Base-by-base conservation (phyloP, 2,113 vertebrate genomes). In the Calidris pygmaea region DNA sequence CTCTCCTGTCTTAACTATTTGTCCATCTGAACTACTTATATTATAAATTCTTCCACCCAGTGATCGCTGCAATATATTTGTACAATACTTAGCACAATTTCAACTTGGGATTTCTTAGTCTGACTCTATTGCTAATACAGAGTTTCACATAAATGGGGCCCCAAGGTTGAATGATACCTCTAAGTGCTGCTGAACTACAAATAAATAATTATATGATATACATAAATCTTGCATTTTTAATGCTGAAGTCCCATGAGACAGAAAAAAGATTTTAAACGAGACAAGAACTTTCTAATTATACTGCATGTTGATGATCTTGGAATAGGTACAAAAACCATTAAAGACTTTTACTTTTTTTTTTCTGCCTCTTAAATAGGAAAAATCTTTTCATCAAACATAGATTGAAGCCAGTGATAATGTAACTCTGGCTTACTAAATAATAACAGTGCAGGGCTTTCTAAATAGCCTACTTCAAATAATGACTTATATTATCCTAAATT, bases 211-310 rank as follows among this genome's bases (percentile, higher is more conserved):
- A 91, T 93, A 96, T 91, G 90, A 95, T 91, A 95, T 71, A 89
- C 81, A 96, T 95, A 97, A 95, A 97, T 96, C 94, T 89, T 96
- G 91, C 96, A 92, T 96, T 96, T 96, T 95, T 95, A 96, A 95
- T 95, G 93, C 63, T 3, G 0, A 95, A 95, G 87, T 95, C 95
- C 94, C 94, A 95, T 55, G 93, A 94, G 96, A 95, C 73, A 93
- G 93, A 93, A 92, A 96, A 97, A 95, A 96, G 89, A 97, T 96
- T 95, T 96, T 95, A 96, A 96, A 95, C 37, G 17, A 97, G 95
- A 97, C 95, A 96, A 96, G 93, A 96, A 96, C 93, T 96, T 97
- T 95, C 91, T 97, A 97, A 96, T 97, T 97, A 96, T 95, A 95
- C 91, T 83, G 93, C 93, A 95, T 95, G 94, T 92, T 97, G 96